Evolutionary conservation across 2,888 invertebrate genomes (phyloP), one percentile per base, ranked within the genome.

Genomic region (Venustoraphidia nigricollis): DNA sequence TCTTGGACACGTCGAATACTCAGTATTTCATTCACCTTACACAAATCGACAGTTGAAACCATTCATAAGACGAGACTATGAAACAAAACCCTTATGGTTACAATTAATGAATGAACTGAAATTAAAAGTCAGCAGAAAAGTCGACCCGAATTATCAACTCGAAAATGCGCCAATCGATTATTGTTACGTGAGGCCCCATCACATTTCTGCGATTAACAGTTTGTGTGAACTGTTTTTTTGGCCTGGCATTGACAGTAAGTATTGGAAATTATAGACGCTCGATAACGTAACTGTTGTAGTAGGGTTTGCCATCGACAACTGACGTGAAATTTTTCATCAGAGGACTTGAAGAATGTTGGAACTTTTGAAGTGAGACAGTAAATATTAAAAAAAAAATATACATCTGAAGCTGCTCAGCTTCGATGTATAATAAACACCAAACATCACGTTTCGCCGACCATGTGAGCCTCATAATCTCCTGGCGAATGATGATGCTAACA

Each of bases 191-290:
- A 76, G 84, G 38, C 87, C 91, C 1, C 84, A 90, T 58, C 91
- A 92, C 63, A 82, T 94, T 53, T 83, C 90, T 1, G 85, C 89
- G 0, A 80, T 94, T 53, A 94, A 94, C 66, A 79, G 77, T 49
- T 68, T 93, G 11, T 84, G 88, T 53, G 78, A 83, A 53, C 80
- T 83, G 59, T 83, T 81, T 65, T 94, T 94, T 67, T 94, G 94
- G 93, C 86, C 91, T 2, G 92, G 91, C 43, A 85, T 94, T 52
- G 92, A 94, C 66, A 68, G 92, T 92, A 68, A 77, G 81, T 71
- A 53, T 46, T 17, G 17, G 17, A 4, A 17, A 17, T 17, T 4
- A 17, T 17, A 17, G 17, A 17, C 6, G 27, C 27, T 27, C 6
- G 27, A 27, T 6, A 27, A 27, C 27, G 27, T 1, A 27, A 27